phyloP scores from a whole-genome alignment of 2,113 vertebrate genomes.

The Hemiscyllium ocellatum region DNA sequence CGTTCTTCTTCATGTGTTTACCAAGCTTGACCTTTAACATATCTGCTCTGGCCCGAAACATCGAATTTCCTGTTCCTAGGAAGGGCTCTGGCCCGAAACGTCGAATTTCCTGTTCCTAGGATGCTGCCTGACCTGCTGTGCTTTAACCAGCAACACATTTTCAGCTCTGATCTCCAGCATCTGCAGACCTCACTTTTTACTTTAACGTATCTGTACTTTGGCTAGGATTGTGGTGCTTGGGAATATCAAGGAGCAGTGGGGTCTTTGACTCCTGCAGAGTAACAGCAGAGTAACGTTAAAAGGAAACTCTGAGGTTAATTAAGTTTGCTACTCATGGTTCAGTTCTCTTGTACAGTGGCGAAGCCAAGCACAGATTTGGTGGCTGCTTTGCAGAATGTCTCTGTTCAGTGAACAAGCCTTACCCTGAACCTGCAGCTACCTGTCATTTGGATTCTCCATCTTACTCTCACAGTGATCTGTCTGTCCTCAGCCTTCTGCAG shows the following conservation, averaged over 20 bases:
- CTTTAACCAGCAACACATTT: too few relatives aligned
- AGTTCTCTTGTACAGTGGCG: not conserved
- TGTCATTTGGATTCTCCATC: not conserved
- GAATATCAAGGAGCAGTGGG: not conserved
- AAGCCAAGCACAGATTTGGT: not conserved
- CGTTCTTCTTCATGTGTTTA: not conserved
- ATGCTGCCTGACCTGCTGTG: too few relatives aligned
- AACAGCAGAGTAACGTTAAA: too few relatives aligned
- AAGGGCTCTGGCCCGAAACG: too few relatives aligned
- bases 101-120: too few relatives aligned
- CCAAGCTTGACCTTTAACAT: not conserved
- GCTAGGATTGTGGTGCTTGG: not conserved
- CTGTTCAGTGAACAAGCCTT: not conserved
- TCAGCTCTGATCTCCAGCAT: too few relatives aligned
- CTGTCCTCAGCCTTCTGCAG: not conserved
- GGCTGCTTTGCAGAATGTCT: not conserved
- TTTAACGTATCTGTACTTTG: not conserved
- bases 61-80: too few relatives aligned
- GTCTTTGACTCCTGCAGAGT: not conserved
- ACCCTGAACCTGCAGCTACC: not conserved
- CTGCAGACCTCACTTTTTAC: too few relatives aligned
- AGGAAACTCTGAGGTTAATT: not conserved
- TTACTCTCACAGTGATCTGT: not conserved
- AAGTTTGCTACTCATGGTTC: not conserved
- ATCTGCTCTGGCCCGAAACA: too few relatives aligned